These are phyloP conservation scores for Frieseomelitta varia DNA, from an alignment of 1,140 invertebrate species.

Conservation along the genomic window DNA sequence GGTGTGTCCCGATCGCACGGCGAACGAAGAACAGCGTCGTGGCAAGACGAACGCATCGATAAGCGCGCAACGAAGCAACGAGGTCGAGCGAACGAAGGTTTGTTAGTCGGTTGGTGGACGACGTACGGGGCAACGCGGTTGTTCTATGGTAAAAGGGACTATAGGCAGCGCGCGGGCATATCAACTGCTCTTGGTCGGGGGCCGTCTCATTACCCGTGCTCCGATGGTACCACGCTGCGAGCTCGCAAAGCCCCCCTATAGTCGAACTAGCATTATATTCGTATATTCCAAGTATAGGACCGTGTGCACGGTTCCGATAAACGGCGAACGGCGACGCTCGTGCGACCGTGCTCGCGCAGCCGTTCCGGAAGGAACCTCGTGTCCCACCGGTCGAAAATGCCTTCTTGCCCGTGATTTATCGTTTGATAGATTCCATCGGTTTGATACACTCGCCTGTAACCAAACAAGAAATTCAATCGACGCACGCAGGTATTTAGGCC, in stretches of 20 bases:
- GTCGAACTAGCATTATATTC: slow-evolving; percentile 69
- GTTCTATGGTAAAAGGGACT: slow-evolving; percentile 58
- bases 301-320: slow-evolving; percentile 32
- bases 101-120: slow-evolving; percentile 55
- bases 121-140: slow-evolving; percentile 37
- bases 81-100: slow-evolving; percentile 47
- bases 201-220: slow-evolving; percentile 81
- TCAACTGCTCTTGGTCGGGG: slow-evolving; percentile 81
- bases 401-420: background rate
- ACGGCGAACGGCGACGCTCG: slow-evolving; percentile 27
- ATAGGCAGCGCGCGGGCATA: too few relatives aligned
- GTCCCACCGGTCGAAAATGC: slow-evolving; percentile 1
- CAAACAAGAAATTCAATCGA: background rate
- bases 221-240: slow-evolving; percentile 79
- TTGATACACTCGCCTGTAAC: too few relatives aligned
- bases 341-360: background rate
- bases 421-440: background rate
- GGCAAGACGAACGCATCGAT: slow-evolving; percentile 40
- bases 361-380: slow-evolving; percentile 35
- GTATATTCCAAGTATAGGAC: slow-evolving; percentile 62
- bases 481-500: background rate
- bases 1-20: background rate
- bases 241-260: slow-evolving; percentile 69
- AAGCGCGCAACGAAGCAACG: slow-evolving; percentile 32
- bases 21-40: background rate